A percentile compares a stretch with the other conserved stretches of the same genome.
Evolutionary conservation across 2,888 invertebrate species (phyloP).

Genomic region (Octonoba sinensis): DNA sequence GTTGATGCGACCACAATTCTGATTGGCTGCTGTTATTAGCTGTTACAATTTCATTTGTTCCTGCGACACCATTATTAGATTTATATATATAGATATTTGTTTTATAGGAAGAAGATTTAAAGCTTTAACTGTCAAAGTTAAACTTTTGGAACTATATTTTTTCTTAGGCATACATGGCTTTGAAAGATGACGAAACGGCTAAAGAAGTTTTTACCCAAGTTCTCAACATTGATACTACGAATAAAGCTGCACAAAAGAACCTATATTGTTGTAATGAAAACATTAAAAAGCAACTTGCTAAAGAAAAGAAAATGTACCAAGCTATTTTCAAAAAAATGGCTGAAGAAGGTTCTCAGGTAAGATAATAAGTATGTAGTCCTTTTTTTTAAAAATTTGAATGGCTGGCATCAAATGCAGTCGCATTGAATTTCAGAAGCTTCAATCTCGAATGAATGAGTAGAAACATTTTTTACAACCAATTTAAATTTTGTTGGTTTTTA

Average conservation of each 20-base stretch:
- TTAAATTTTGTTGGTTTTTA: too few relatives aligned
- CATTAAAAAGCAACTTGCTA: constrained; percentile 81
- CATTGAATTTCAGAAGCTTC: too few relatives aligned
- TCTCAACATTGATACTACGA: constrained; percentile 83
- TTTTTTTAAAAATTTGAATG: too few relatives aligned
- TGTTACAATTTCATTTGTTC: neutral
- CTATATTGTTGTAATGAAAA: constrained; percentile 79
- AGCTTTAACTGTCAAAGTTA: too few relatives aligned
- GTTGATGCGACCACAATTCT: neutral
- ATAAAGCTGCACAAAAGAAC: constrained; percentile 88
- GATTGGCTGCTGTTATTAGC: too few relatives aligned
- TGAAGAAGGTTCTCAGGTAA: constrained; percentile 57
- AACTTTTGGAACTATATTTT: neutral
- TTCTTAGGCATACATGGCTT: constrained; percentile 77
- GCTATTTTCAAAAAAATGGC: constrained; percentile 95
- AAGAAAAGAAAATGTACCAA: constrained; percentile 88
- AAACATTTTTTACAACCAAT: too few relatives aligned
- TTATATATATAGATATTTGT: neutral
- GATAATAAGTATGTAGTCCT: neutral
- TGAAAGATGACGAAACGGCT: constrained; percentile 85
- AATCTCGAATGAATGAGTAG: too few relatives aligned
- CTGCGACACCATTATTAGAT: too few relatives aligned
- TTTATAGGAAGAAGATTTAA: too few relatives aligned
- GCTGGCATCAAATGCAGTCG: too few relatives aligned
- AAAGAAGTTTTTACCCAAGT: constrained; percentile 83